Conservation (phyloP, 2,888 invertebrate genomes). For the Julus scanicus region DNA sequence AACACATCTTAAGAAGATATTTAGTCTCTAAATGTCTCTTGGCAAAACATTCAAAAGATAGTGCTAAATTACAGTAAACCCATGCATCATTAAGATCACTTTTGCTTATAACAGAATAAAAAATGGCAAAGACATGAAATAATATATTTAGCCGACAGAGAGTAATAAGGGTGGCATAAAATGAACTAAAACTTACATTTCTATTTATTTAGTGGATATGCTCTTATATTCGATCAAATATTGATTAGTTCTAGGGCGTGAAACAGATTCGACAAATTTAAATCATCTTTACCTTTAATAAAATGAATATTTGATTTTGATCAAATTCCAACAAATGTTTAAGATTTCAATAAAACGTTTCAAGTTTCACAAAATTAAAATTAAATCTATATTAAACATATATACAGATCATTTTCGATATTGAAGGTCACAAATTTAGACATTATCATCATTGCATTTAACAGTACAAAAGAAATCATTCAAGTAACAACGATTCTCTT, state of each 20-base stretch:
- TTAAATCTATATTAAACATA: too few relatives aligned
- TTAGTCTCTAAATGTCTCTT: neutral
- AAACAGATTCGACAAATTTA: neutral
- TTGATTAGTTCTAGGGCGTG: too few relatives aligned
- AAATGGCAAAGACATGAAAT: neutral
- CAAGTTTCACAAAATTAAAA: too few relatives aligned
- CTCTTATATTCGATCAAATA: too few relatives aligned
- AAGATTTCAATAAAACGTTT: too few relatives aligned
- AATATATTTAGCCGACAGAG: too few relatives aligned
- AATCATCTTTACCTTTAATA: neutral
- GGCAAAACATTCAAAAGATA: neutral
- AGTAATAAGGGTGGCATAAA: neutral
- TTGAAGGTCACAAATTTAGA: neutral
- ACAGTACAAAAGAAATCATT: neutral
- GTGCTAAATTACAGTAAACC: neutral
- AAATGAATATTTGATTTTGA: too few relatives aligned
- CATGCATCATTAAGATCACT: neutral
- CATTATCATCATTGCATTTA: neutral
- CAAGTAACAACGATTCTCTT: neutral
- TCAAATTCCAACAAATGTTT: too few relatives aligned
- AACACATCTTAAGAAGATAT: neutral
- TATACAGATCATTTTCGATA: too few relatives aligned
- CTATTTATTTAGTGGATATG: too few relatives aligned
- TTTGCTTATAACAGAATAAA: neutral
- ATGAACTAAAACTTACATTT: neutral